phyloP scores from a whole-genome alignment of 2,888 invertebrate genomes.

The Muscina levida region DNA sequence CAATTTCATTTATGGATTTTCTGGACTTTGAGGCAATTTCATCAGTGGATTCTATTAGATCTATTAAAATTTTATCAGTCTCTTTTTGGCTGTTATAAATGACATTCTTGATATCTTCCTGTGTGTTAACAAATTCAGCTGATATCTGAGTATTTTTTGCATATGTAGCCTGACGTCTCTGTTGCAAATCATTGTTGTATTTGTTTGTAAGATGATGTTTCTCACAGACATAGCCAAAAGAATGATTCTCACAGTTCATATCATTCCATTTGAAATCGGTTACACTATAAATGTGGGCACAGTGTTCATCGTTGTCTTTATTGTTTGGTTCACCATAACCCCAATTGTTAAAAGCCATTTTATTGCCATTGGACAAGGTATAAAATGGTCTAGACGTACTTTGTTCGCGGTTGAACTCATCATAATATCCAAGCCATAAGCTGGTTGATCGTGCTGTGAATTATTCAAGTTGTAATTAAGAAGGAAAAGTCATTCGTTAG shows the following conservation, averaged over 20 bases:
- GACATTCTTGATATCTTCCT: not conserved
- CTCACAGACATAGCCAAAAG: not conserved
- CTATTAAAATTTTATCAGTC: not conserved
- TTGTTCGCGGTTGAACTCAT: not conserved
- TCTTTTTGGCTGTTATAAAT: not conserved
- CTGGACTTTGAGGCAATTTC: not conserved
- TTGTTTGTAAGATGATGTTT: not conserved
- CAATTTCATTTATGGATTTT: not conserved
- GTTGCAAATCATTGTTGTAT: not conserved
- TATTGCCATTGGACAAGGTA: not conserved
- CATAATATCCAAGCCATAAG: constrained; percentile 8
- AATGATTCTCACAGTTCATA: not conserved
- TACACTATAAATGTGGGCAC: not conserved
- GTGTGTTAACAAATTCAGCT: not conserved
- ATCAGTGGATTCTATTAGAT: not conserved
- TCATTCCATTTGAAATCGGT: constrained; percentile 15
- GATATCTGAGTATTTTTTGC: not conserved
- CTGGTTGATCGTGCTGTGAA: too few species aligned
- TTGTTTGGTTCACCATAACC: not conserved
- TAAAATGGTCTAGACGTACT: constrained; percentile 6
- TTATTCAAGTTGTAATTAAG: too few species aligned
- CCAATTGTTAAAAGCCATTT: not conserved
- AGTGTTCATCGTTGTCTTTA: not conserved
- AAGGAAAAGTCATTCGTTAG: too few species aligned
- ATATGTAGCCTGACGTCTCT: not conserved